Percentiles rank a stretch among this genome's conserved stretches.
Conservation (phyloP, 1,140 invertebrate genomes). For the Teleopsis dalmanni region DNA sequence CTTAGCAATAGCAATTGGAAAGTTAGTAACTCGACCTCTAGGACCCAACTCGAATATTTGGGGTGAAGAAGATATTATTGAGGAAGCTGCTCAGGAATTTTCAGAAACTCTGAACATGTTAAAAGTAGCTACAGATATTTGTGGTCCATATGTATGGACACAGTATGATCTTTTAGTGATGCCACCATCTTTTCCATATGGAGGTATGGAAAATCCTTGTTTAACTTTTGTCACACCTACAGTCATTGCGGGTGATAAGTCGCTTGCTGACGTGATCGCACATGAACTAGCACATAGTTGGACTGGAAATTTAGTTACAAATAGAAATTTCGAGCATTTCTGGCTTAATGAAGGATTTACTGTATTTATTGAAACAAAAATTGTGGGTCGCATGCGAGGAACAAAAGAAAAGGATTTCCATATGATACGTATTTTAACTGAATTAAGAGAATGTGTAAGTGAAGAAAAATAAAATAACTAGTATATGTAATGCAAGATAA, state of each 20-base stretch:
- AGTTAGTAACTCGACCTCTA: constrained; percentile 65
- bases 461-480: not conserved
- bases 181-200: constrained; percentile 90
- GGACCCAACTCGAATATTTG: constrained; percentile 78
- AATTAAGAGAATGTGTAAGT: constrained; percentile 62
- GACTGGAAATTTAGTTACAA: constrained; percentile 94
- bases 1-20: constrained; percentile 81
- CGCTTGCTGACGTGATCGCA: constrained; percentile 80
- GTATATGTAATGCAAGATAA: no score
- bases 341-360: constrained; percentile 98
- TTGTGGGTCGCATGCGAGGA: constrained; percentile 59
- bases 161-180: constrained; percentile 85
- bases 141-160: constrained; percentile 77
- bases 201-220: constrained; percentile 97
- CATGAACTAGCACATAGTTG: constrained; percentile 96
- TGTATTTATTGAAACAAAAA: constrained; percentile 85
- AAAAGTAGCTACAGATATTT: constrained; percentile 70
- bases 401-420: constrained; percentile 70
- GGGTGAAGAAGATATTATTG: constrained; percentile 80
- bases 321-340: constrained; percentile 89
- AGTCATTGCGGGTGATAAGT: constrained; percentile 82
- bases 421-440: constrained; percentile 66
- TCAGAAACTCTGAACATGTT: constrained; percentile 79
- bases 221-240: constrained; percentile 94
- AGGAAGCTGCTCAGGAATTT: constrained; percentile 81